Evolutionary conservation across 2,797 vertebrate species (phyloP).

Genomic region (Dicrostonyx torquatus): DNA sequence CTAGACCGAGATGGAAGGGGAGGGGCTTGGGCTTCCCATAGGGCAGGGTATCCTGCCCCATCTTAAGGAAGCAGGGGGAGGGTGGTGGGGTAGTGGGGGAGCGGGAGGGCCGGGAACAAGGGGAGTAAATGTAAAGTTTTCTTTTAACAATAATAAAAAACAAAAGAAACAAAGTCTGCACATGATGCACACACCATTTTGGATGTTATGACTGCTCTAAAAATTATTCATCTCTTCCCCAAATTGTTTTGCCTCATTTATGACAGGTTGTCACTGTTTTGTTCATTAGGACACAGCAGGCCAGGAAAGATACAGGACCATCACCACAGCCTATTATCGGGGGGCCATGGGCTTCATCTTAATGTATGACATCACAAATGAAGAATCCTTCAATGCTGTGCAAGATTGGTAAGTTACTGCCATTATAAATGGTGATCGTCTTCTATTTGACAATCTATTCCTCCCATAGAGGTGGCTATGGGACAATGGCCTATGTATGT

Average conservation of each 20-base stretch:
- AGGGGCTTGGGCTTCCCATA: too few species aligned
- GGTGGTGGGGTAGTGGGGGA: too few species aligned
- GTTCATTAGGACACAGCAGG: conserved; percentile 95
- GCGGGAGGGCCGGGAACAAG: too few species aligned
- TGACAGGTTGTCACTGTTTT: background rate
- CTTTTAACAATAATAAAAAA: too few species aligned
- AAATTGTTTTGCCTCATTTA: background rate
- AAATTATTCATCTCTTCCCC: conserved; percentile 15
- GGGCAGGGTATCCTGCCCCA: too few species aligned
- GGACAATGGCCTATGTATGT: background rate
- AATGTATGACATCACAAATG: conserved; percentile 99
- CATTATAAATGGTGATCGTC: background rate
- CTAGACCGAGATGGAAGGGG: too few species aligned
- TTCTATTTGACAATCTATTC: background rate
- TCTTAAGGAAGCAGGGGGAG: too few species aligned
- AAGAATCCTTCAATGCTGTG: conserved; percentile 97
- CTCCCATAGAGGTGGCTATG: background rate
- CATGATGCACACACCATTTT: background rate
- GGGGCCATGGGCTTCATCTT: conserved; percentile 99
- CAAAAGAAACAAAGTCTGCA: too few species aligned
- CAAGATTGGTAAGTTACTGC: conserved; percentile 95
- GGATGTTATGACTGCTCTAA: background rate
- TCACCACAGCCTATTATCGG: conserved; percentile 98
- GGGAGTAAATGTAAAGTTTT: too few species aligned
- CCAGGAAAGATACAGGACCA: conserved; percentile 98